These are phyloP conservation scores for Trisateles emortualis DNA, from an alignment of 2,888 invertebrate genomes.

Conservation along the genomic window DNA sequence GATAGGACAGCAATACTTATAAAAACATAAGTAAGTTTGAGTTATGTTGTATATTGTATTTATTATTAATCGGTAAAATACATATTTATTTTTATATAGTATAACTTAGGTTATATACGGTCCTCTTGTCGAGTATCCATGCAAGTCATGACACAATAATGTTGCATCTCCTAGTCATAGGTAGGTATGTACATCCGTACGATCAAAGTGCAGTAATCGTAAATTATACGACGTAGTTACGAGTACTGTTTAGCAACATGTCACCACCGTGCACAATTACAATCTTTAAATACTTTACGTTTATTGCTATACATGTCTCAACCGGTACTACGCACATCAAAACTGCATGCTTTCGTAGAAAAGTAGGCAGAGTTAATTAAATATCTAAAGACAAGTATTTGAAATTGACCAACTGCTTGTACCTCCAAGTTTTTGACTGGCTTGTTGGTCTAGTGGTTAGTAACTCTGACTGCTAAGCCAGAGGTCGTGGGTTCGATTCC, in stretches of 20 bases:
- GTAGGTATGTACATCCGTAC: slow-evolving; percentile 1
- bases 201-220: slow-evolving; percentile 15
- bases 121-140: neutral
- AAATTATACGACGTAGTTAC: slow-evolving; percentile 14
- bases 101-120: neutral
- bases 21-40: no score
- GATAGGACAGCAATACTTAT: no score
- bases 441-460: neutral
- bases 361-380: slow-evolving; percentile 2
- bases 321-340: slow-evolving; percentile 8
- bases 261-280: slow-evolving; percentile 21
- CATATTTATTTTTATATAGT: neutral
- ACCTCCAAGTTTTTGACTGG: neutral
- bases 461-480: no score
- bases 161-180: neutral
- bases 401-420: neutral
- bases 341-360: neutral
- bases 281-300: slow-evolving; percentile 36
- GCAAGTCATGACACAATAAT: neutral
- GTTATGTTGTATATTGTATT: no score
- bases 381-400: neutral
- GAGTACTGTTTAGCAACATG: slow-evolving; percentile 14
- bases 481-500: no score
- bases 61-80: neutral
- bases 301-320: slow-evolving; percentile 27